A percentile compares a stretch with the other conserved stretches of the same genome.
Evolutionary conservation across 2,888 invertebrate species (phyloP).

Genomic region (Nyleta sp.): DNA sequence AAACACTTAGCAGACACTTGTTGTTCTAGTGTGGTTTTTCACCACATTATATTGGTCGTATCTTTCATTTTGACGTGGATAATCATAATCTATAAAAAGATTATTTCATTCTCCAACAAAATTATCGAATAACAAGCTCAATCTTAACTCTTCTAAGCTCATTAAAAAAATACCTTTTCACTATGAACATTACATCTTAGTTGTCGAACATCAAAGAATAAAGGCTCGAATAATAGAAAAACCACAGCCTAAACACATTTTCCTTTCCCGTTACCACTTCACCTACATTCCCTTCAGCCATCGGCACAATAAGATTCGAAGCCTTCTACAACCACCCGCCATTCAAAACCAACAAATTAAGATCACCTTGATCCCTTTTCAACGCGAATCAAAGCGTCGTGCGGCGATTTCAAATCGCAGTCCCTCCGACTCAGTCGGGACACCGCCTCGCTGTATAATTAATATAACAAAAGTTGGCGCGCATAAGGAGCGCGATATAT

Average conservation of each 20-base stretch:
- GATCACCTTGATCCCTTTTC: slow-evolving; percentile 35
- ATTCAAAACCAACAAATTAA: slow-evolving; percentile 43
- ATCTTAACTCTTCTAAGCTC: no score
- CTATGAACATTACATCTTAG: no score
- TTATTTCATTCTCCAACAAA: no score
- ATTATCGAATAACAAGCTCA: no score
- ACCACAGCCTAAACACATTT: background rate
- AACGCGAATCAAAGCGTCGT: slow-evolving; percentile 1
- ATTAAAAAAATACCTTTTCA: no score
- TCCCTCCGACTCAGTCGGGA: background rate
- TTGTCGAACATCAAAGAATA: no score
- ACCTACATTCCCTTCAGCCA: slow-evolving; percentile 7
- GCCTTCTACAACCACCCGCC: slow-evolving; percentile 13
- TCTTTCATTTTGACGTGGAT: no score
- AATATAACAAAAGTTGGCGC: slow-evolving; percentile 40
- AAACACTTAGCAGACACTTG: no score
- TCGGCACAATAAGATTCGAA: background rate
- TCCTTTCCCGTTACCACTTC: background rate
- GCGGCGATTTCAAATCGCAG: slow-evolving; percentile 3
- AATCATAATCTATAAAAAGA: no score
- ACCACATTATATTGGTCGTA: no score
- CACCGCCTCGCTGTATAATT: slow-evolving; percentile 34
- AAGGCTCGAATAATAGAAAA: no score
- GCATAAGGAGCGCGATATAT: slow-evolving; percentile 22
- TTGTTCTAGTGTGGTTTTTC: no score